Evolutionary conservation across 92 coral and sea anemone genomes (phyloP), one percentile per base, ranked within the genome.

Genomic region (Palythoa caribaeorum): DNA sequence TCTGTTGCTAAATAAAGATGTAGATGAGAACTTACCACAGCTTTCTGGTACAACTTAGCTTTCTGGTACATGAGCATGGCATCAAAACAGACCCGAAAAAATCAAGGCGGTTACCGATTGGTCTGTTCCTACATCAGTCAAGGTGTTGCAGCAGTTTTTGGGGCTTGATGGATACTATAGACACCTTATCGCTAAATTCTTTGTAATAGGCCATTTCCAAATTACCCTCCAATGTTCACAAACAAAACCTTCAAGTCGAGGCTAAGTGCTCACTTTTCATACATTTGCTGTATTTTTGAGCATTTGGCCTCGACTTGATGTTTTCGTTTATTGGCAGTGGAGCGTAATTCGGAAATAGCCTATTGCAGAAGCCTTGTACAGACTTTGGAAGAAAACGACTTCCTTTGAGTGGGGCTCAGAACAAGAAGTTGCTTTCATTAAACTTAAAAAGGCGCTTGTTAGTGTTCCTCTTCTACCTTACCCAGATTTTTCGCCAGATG

Each of bases 391-490:
- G 87, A 85, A 88, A 71, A 21, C 36, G 6, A 69, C 16, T 9
- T 87, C 87, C 21, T 88, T 88, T 44, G 1, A 57, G 28, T 88
- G 92, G 92, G 71, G 87, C n/a, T 9, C 65, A 21, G 86, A 84
- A 50, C 78, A 91, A 84, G 60, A 84, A 59, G n/a, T 76, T 15
- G 89, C 89, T n/a, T 91, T 91, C 50, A 76, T 57, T 63, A 80
- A 85, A 38, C 90, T 79, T 55, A 85, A 92, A 66, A 5, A 50
- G 19, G 62, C 62, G 1, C 85, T 88, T 52, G 85, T 60, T 38
- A 88, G 73, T 36, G 90, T 87, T 7, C 94, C 92, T 38, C 89
- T 85, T 17, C 88, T 88, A 20, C 92, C 92, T 17, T 90, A 88
- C 47, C 90, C 94, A 21, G 77, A 93, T 48, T 90, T 91, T 51